phyloP scores from a whole-genome alignment of 2,797 vertebrate genomes.

The Mormyrus hasselquistii region DNA sequence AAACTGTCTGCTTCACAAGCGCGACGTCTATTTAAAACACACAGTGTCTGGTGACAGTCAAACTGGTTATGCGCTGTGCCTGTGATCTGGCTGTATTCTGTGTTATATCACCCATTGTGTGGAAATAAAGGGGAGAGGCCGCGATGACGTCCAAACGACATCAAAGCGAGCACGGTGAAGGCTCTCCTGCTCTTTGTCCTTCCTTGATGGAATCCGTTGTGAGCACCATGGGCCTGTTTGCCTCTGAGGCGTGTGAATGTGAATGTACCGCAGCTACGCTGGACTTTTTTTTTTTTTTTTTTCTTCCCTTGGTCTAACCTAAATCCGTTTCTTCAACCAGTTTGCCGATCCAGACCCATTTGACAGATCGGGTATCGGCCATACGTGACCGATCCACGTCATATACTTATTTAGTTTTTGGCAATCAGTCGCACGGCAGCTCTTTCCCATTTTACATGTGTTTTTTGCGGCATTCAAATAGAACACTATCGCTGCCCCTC shows the following conservation, averaged over 20 bases:
- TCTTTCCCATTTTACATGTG: too few species aligned
- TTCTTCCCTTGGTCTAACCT: neutral
- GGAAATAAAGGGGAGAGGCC: neutral
- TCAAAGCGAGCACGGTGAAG: neutral
- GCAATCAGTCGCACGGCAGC: too few species aligned
- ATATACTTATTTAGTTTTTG: too few species aligned
- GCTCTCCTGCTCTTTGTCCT: neutral
- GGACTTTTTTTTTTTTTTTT: neutral
- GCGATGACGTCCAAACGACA: neutral
- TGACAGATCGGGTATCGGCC: too few species aligned
- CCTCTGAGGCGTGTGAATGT: neutral
- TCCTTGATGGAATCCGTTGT: neutral
- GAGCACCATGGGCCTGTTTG: neutral
- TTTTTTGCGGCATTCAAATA: too few species aligned
- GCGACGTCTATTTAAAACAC: neutral
- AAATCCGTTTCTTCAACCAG: neutral
- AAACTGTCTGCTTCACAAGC: neutral
- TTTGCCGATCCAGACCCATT: too few species aligned
- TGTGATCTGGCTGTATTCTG: neutral
- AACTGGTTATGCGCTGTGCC: neutral
- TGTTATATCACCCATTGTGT: neutral
- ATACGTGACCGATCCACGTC: too few species aligned
- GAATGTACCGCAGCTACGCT: neutral
- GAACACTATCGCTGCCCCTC: too few species aligned
- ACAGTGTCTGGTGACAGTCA: neutral